A percentile compares a stretch with the other conserved stretches of the same genome.
Conservation (phyloP, 1,140 invertebrate genomes). For the Achatina immaculata region DNA sequence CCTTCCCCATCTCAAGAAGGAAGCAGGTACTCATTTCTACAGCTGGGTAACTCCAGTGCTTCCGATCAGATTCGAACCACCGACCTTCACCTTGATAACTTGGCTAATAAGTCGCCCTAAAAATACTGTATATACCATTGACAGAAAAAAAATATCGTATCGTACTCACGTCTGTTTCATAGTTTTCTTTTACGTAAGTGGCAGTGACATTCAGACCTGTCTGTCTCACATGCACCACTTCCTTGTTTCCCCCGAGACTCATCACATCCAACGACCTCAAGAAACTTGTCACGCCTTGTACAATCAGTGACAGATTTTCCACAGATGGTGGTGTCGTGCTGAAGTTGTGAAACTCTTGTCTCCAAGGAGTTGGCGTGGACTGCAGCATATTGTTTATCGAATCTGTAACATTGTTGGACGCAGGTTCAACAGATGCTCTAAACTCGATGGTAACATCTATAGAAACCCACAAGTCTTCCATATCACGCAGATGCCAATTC, state of each 20-base stretch:
- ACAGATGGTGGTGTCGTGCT: background rate
- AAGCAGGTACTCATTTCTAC: too few species aligned
- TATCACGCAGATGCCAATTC: slow-evolving; percentile 13
- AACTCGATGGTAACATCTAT: background rate
- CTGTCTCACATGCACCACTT: background rate
- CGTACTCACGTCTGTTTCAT: background rate
- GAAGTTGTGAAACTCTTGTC: background rate
- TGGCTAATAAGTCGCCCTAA: too few species aligned
- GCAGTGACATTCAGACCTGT: background rate
- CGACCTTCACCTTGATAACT: too few species aligned
- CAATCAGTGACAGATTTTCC: too few species aligned
- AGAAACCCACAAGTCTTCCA: background rate
- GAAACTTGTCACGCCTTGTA: too few species aligned
- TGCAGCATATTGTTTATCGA: background rate
- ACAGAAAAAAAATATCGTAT: too few species aligned
- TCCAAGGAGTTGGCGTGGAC: background rate
- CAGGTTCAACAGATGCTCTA: background rate
- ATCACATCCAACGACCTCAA: too few species aligned
- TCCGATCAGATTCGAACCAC: too few species aligned
- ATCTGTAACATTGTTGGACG: background rate
- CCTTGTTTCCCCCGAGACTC: too few species aligned
- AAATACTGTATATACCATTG: too few species aligned
- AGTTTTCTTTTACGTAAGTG: background rate
- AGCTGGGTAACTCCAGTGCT: too few species aligned
- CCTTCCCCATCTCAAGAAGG: too few species aligned